These are phyloP conservation scores for Passer montanus DNA, from an alignment of 2,113 vertebrate genomes.

Conservation along the genomic window DNA sequence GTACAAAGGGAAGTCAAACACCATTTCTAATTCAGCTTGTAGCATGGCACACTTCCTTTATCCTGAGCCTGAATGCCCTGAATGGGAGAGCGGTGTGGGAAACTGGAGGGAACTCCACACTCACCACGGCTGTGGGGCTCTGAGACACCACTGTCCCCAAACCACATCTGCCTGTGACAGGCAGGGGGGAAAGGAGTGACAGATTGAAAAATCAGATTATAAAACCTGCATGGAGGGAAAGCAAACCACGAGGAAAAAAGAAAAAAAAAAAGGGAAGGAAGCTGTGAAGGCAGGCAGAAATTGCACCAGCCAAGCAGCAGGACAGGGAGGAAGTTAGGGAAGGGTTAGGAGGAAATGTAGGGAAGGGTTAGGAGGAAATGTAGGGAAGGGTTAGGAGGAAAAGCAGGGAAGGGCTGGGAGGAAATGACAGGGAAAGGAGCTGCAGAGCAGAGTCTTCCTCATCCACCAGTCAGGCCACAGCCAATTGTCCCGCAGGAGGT, in stretches of 20 bases:
- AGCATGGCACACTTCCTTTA: constrained; percentile 95
- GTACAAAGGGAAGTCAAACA: constrained; percentile 86
- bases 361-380: background rate
- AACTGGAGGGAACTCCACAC: constrained; percentile 79
- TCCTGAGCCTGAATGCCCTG: constrained; percentile 75
- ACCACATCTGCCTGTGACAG: constrained; percentile 70
- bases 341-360: background rate
- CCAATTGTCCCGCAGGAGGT: background rate
- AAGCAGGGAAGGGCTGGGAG: background rate
- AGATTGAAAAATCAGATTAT: constrained; percentile 53
- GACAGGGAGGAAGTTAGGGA: background rate
- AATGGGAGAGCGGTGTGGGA: constrained; percentile 87
- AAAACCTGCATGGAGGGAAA: background rate
- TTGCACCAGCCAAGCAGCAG: background rate
- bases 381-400: background rate
- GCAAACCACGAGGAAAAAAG: background rate
- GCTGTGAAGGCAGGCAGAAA: background rate
- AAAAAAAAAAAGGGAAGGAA: background rate
- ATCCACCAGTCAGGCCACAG: background rate
- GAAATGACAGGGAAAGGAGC: background rate
- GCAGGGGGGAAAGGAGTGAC: constrained; percentile 5
- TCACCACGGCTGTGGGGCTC: constrained; percentile 41
- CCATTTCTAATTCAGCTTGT: constrained; percentile 90
- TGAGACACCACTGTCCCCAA: constrained; percentile 24
- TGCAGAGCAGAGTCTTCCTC: background rate